phyloP scores from a whole-genome alignment of 2,888 invertebrate genomes.

The Unio pictorum region DNA sequence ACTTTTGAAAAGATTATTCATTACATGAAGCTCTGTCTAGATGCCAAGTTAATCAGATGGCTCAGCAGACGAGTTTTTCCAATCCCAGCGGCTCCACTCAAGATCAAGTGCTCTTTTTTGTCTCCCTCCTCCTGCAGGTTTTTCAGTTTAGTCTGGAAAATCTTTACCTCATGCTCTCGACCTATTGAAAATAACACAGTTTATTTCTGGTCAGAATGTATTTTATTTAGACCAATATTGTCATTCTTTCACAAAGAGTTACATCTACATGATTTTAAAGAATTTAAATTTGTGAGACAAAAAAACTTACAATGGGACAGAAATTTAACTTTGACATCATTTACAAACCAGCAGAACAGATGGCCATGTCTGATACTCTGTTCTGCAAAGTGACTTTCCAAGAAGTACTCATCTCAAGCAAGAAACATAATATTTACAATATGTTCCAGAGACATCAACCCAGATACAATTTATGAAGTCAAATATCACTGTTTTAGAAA shows the following conservation, averaged over 20 bases:
- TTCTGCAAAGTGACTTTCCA: not conserved
- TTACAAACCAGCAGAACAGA: conserved; percentile 4
- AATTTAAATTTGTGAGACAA: conserved; percentile 6
- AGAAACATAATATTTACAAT: conserved; percentile 10
- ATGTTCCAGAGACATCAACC: conserved; percentile 3
- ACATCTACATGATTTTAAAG: not conserved
- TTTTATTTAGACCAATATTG: too few relatives aligned
- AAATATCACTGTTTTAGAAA: too few relatives aligned
- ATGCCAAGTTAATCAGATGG: conserved; percentile 39
- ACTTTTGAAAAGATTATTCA: not conserved
- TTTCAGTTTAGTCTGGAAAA: conserved; percentile 23
- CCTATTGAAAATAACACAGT: conserved; percentile 12
- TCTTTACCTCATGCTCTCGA: conserved; percentile 24
- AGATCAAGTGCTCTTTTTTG: conserved; percentile 42
- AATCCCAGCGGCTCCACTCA: conserved; percentile 55
- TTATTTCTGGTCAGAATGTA: too few relatives aligned
- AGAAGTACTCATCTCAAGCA: conserved; percentile 3
- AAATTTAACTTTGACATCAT: conserved; percentile 3
- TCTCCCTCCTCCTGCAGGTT: conserved; percentile 10
- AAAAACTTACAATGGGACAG: not conserved
- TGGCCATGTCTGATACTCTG: conserved; percentile 4
- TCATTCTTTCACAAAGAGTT: too few relatives aligned
- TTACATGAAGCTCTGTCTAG: conserved; percentile 38
- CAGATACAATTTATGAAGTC: not conserved
- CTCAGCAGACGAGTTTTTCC: conserved; percentile 59